Conservation (phyloP, 2,113 vertebrate species). For the Brachypodius melanocephalos region DNA sequence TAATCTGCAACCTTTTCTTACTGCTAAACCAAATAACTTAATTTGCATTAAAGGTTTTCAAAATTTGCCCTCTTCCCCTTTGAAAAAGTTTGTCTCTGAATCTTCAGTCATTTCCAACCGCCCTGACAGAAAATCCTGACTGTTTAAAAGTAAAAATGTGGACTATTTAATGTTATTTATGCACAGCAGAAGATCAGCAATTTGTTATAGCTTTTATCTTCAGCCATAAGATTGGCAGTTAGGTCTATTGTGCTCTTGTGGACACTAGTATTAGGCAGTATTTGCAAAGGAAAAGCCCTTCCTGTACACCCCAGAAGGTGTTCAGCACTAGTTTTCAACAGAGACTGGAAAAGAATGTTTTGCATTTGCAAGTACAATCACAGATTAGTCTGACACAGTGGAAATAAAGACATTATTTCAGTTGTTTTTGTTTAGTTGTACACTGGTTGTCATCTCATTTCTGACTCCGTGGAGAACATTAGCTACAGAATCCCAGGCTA, state of each 20-base stretch:
- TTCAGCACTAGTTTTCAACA: not conserved
- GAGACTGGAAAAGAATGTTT: not conserved
- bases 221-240: not conserved
- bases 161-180: not conserved
- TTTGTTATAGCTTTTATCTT: not conserved
- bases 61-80: not conserved
- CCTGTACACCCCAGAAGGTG: not conserved
- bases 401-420: not conserved
- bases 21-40: not conserved
- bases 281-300: not conserved
- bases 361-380: not conserved
- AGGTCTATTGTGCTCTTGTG: not conserved
- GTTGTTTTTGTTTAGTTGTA: not conserved
- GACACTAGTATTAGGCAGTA: not conserved
- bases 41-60: not conserved
- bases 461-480: not conserved
- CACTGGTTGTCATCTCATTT: not conserved
- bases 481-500: not conserved
- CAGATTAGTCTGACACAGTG: not conserved
- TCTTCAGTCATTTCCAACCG: not conserved
- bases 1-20: not conserved
- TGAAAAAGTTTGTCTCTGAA: not conserved
- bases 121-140: not conserved
- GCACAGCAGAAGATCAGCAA: not conserved
- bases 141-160: not conserved